A percentile compares a stretch with the other conserved stretches of the same genome.
Conservation (phyloP, 2,113 vertebrate species). For the Microtus ochrogaster region DNA sequence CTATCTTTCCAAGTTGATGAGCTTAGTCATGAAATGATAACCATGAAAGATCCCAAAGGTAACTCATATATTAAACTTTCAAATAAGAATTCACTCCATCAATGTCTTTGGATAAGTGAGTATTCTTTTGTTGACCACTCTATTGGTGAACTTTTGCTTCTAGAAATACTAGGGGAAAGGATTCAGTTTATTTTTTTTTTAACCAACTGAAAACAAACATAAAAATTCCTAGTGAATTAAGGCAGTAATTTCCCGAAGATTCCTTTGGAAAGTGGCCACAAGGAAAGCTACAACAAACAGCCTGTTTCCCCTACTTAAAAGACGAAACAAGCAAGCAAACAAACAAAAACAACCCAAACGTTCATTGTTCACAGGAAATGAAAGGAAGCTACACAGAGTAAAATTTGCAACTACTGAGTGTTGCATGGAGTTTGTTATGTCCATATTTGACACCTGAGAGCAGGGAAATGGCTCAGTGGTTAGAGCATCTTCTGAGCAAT, state of each 20-base stretch:
- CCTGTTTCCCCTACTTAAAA: not conserved
- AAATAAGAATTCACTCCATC: conserved; percentile 14
- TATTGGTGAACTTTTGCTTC: conserved; percentile 53
- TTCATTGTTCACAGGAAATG: not conserved
- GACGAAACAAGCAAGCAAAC: not conserved
- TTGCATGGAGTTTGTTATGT: not conserved
- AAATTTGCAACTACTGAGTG: not conserved
- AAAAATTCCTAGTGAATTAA: not conserved
- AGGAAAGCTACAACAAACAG: not conserved
- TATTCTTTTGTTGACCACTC: conserved; percentile 21
- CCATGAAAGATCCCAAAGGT: conserved; percentile 29
- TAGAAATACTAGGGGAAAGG: conserved; percentile 15
- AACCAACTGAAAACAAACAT: not conserved
- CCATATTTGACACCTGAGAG: not conserved
- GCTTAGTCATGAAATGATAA: not conserved
- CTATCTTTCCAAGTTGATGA: not conserved
- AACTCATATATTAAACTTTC: conserved; percentile 51
- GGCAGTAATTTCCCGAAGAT: not conserved
- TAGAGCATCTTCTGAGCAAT: not conserved
- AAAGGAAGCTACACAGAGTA: not conserved
- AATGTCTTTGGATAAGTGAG: conserved; percentile 44
- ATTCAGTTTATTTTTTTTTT: not conserved
- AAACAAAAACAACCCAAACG: not conserved
- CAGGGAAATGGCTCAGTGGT: not conserved
- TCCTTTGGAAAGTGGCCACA: conserved; percentile 12